Percentiles rank a stretch among this genome's conserved stretches.
These are phyloP conservation scores for Darwinula stevensoni DNA, from an alignment of 2,888 invertebrate species.

Conservation along the genomic window DNA sequence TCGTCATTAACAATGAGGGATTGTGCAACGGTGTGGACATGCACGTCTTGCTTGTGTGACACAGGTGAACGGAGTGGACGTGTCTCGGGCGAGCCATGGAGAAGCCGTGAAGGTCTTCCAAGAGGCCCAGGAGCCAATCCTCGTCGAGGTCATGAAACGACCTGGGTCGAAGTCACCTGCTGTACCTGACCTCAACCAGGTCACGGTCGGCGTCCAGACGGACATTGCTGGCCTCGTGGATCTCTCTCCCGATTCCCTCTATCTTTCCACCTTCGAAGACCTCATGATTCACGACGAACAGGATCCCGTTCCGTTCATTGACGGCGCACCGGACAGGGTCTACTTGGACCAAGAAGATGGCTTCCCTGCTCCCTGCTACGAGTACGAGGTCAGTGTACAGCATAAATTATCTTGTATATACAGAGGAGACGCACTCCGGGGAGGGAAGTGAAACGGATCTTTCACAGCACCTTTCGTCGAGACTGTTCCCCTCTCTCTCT, in stretches of 20 bases:
- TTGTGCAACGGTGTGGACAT: too few species aligned
- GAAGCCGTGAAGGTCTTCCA: conserved; percentile 28
- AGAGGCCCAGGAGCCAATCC: conserved; percentile 26
- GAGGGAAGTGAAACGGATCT: too few species aligned
- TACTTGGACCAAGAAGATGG: too few species aligned
- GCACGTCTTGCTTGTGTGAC: too few species aligned
- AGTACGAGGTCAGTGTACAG: not conserved
- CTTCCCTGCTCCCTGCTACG: conserved; percentile 1
- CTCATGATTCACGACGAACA: not conserved
- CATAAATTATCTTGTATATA: too few species aligned
- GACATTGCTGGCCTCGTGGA: not conserved
- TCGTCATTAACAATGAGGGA: too few species aligned
- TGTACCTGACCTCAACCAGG: too few species aligned
- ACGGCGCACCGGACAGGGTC: conserved; percentile 1
- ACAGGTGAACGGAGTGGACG: conserved; percentile 28
- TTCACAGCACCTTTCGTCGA: too few species aligned
- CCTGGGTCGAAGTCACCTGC: too few species aligned
- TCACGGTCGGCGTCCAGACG: not conserved
- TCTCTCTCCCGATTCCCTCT: not conserved
- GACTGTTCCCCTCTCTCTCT: too few species aligned
- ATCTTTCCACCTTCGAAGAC: not conserved
- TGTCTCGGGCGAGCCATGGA: conserved; percentile 26
- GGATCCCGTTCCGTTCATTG: not conserved
- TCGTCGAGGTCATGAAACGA: conserved; percentile 26
- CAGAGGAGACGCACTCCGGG: too few species aligned